phyloP scores from a whole-genome alignment of 2,113 vertebrate genomes.

The Eudyptes chrysolophus region DNA sequence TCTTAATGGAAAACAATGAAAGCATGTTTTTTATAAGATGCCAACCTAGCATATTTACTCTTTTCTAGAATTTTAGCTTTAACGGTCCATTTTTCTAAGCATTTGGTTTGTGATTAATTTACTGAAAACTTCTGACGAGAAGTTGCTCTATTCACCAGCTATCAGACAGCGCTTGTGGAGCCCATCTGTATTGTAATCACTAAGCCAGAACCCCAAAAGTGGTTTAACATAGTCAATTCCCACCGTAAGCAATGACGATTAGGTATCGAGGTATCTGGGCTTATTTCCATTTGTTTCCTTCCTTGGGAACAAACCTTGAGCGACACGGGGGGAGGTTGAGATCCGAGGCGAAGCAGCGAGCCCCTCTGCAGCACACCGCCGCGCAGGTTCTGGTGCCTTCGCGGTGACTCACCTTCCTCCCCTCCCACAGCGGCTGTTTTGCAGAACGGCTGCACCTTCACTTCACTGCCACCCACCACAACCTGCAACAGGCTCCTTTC shows the following conservation, averaged over 20 bases:
- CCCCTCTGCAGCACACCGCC: neutral
- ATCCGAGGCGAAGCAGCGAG: accelerated
- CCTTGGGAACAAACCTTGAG: neutral
- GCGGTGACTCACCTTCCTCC: neutral
- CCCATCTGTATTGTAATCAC: accelerated
- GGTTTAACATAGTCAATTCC: neutral
- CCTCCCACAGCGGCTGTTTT: neutral
- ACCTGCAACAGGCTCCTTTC: neutral
- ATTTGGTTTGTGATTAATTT: neutral
- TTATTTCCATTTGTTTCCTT: neutral
- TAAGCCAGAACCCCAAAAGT: neutral
- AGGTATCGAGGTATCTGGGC: neutral
- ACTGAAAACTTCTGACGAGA: neutral
- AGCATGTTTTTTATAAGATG: neutral
- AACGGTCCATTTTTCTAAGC: neutral
- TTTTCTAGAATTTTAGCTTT: neutral
- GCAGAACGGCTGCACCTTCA: neutral
- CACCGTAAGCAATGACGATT: accelerated
- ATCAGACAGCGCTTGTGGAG: neutral
- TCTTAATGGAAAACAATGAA: neutral
- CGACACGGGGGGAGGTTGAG: accelerated
- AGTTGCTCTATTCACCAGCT: accelerated
- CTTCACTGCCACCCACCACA: neutral
- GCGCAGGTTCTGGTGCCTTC: neutral
- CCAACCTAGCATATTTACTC: neutral